Percentiles rank a stretch among this genome's conserved stretches.
Conservation (phyloP, 2,113 vertebrate genomes). For the Petrocephalus microphthalmus region DNA sequence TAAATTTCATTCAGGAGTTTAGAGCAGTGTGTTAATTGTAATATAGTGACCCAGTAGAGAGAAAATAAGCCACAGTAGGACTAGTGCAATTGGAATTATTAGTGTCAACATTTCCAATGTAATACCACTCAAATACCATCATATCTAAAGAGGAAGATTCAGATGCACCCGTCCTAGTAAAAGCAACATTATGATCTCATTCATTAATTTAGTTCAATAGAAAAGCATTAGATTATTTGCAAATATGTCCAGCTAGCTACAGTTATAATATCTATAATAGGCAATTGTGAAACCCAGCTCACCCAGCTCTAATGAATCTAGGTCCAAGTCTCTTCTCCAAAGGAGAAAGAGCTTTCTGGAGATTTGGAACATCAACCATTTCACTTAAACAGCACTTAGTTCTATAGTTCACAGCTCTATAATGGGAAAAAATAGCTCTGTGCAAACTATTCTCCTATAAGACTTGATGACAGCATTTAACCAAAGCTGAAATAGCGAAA, state of each 20-base stretch:
- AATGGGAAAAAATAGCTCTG: not conserved
- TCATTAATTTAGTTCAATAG: not conserved
- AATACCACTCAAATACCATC: not conserved
- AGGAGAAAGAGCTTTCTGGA: not conserved
- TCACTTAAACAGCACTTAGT: not conserved
- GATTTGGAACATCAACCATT: not conserved
- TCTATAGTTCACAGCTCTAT: not conserved
- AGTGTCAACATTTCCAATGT: not conserved
- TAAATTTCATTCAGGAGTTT: not conserved
- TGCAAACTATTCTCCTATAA: not conserved
- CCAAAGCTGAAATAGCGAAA: not conserved
- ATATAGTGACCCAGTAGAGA: not conserved
- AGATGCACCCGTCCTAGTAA: not conserved
- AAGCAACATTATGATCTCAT: not conserved
- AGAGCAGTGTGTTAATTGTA: not conserved
- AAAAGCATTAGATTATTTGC: slow-evolving; percentile 2
- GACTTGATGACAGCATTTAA: not conserved
- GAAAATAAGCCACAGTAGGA: not conserved
- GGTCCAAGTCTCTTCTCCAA: not conserved
- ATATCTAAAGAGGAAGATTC: not conserved
- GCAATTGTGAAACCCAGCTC: not conserved
- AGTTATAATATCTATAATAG: not conserved
- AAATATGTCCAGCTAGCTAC: not conserved
- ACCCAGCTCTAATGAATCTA: not conserved
- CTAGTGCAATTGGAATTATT: not conserved